Conservation (phyloP, 1,140 invertebrate species). For the Pseudomyrmex dendroicus region DNA sequence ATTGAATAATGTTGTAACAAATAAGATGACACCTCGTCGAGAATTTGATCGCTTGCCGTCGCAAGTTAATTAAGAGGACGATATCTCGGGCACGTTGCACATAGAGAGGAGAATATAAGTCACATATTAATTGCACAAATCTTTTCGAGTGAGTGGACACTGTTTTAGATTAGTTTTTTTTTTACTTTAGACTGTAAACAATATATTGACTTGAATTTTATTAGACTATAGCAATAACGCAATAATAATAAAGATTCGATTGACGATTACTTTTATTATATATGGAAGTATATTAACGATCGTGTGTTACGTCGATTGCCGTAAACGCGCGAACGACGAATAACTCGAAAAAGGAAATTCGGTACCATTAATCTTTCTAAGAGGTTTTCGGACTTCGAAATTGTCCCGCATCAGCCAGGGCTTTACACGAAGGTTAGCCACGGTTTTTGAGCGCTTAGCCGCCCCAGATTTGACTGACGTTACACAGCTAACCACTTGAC, state of each 20-base stretch:
- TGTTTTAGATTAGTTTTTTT: too few species aligned
- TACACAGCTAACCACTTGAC: constrained; percentile 86
- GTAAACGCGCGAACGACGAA: constrained; percentile 35
- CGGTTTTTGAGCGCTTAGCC: constrained; percentile 81
- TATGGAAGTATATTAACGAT: constrained; percentile 34
- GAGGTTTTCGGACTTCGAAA: constrained; percentile 73
- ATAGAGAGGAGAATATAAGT: too few species aligned
- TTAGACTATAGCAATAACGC: not conserved
- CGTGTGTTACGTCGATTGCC: constrained; percentile 41
- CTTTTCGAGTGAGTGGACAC: too few species aligned
- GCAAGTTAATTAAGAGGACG: too few species aligned
- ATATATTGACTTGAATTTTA: too few species aligned
- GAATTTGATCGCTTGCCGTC: too few species aligned
- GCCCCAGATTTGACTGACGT: constrained; percentile 82
- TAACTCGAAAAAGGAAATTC: constrained; percentile 62
- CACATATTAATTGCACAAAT: too few species aligned
- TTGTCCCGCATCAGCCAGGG: constrained; percentile 72
- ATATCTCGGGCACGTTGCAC: too few species aligned
- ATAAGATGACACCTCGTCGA: too few species aligned
- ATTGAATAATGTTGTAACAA: too few species aligned
- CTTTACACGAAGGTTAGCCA: constrained; percentile 82
- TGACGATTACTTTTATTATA: constrained; percentile 37
- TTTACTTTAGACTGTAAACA: too few species aligned
- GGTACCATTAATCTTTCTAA: constrained; percentile 80
- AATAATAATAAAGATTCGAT: not conserved